A percentile compares a stretch with the other conserved stretches of the same genome.
Conservation (phyloP, 2,797 vertebrate genomes). For the Rachycentron canadum region DNA sequence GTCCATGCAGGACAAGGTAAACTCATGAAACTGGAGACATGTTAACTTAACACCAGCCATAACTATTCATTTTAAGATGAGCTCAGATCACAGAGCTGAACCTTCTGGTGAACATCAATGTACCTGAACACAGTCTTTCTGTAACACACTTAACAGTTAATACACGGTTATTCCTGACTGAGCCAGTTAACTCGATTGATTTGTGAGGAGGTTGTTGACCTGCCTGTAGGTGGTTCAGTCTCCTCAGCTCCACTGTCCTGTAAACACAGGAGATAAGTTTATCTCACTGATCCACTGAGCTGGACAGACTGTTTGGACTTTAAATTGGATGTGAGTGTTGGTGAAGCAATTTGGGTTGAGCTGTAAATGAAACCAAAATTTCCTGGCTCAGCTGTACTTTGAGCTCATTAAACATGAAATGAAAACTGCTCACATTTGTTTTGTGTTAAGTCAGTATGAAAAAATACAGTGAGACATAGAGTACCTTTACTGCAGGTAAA, state of each 20-base stretch:
- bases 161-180: not conserved
- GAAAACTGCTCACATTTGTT: not conserved
- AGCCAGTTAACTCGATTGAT: not conserved
- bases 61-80: too few species aligned
- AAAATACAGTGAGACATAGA: too few species aligned
- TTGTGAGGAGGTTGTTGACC: conserved; percentile 20
- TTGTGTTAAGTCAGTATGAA: not conserved
- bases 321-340: too few species aligned
- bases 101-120: too few species aligned
- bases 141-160: not conserved
- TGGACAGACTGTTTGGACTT: not conserved
- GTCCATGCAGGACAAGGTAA: too few species aligned
- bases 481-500: too few species aligned
- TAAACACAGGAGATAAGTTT: conserved; percentile 9
- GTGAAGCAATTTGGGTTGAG: too few species aligned
- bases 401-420: not conserved
- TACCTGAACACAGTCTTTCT: not conserved
- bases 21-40: too few species aligned
- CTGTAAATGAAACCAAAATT: too few species aligned
- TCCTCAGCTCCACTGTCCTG: not conserved
- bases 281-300: not conserved
- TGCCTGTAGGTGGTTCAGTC: not conserved
- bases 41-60: too few species aligned
- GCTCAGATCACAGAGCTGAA: too few species aligned
- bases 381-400: not conserved